phyloP scores from a whole-genome alignment of 2,888 invertebrate species.

The Clanis bilineata region DNA sequence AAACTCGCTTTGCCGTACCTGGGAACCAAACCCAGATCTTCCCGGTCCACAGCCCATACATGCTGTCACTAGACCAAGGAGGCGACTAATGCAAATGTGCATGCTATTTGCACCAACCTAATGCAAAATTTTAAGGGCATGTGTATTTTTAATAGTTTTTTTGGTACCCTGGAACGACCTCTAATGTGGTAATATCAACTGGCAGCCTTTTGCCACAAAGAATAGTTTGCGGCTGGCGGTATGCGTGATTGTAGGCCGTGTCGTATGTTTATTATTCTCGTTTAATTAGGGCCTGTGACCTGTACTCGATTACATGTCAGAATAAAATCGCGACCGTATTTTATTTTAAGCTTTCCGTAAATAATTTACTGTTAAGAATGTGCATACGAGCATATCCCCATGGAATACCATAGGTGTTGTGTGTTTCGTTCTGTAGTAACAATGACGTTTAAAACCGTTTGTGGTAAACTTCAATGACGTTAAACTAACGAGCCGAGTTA shows the following conservation, averaged over 20 bases:
- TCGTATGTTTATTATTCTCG: slow-evolving; percentile 1
- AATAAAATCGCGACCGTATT: neutral
- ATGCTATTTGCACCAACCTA: neutral
- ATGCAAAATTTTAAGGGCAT: neutral
- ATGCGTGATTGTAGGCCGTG: slow-evolving; percentile 6
- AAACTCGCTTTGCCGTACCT: no score
- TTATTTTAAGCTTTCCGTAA: slow-evolving; percentile 4
- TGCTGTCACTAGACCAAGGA: no score
- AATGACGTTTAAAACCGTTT: no score
- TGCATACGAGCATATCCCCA: neutral
- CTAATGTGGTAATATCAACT: neutral
- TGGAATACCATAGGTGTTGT: neutral
- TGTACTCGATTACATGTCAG: slow-evolving; percentile 1
- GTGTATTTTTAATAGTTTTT: neutral
- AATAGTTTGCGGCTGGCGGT: neutral
- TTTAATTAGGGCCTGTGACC: neutral
- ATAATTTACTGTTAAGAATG: neutral
- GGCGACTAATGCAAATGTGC: no score
- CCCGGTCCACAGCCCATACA: no score
- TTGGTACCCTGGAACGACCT: neutral
- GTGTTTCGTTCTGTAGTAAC: slow-evolving; percentile 6
- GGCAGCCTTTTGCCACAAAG: neutral
- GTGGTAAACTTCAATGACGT: slow-evolving; percentile 2
- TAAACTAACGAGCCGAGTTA: neutral
- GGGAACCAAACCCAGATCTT: no score